phyloP scores from a whole-genome alignment of 1,140 invertebrate species.

The Heliothis subflexa region DNA sequence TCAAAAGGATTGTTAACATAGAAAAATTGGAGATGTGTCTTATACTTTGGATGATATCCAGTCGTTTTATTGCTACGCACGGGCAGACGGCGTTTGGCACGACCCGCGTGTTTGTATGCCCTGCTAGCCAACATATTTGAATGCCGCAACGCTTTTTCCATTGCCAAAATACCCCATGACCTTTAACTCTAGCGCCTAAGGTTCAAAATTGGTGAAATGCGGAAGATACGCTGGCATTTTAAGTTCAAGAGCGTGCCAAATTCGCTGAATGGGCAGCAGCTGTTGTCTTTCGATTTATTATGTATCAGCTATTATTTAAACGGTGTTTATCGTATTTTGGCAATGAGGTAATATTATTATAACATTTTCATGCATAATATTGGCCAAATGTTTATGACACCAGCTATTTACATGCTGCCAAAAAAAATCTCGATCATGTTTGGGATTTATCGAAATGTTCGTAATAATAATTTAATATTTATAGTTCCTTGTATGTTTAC shows the following conservation, averaged over 20 bases:
- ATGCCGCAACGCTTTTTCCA: slow-evolving; percentile 4
- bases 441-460: neutral
- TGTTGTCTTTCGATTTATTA: slow-evolving; percentile 37
- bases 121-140: slow-evolving; percentile 39
- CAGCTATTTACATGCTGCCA: neutral
- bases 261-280: slow-evolving; percentile 47
- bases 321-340: neutral
- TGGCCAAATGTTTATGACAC: neutral
- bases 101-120: slow-evolving; percentile 14
- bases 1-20: slow-evolving; percentile 1
- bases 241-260: slow-evolving; percentile 47
- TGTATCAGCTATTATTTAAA: slow-evolving; percentile 42
- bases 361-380: neutral
- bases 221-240: slow-evolving; percentile 26
- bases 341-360: slow-evolving; percentile 5
- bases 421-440: neutral
- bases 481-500: slow-evolving; percentile 2
- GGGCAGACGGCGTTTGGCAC: slow-evolving; percentile 55
- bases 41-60: slow-evolving; percentile 58
- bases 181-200: slow-evolving; percentile 19
- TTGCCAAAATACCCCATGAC: slow-evolving; percentile 22
- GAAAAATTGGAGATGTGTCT: slow-evolving; percentile 38
- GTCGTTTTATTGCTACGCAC: slow-evolving; percentile 58
- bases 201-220: slow-evolving; percentile 19
- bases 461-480: neutral